Evolutionary conservation across 2,888 invertebrate species (phyloP).

Genomic region (Microctonus brassicae): DNA sequence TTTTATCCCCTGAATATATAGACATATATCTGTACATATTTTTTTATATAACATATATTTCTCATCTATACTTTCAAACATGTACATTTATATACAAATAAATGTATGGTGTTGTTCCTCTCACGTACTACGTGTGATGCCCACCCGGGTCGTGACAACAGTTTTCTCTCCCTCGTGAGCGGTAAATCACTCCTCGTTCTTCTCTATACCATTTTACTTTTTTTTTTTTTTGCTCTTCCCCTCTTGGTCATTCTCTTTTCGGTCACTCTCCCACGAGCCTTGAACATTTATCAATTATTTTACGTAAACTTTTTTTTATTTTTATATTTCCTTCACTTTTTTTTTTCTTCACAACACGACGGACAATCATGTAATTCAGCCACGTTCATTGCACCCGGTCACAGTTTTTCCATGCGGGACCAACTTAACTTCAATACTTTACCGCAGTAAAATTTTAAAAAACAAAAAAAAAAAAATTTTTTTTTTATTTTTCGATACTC

Average conservation of each 20-base stretch:
- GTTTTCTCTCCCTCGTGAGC: conserved; percentile 58
- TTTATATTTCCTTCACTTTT: too few relatives aligned
- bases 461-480: background rate
- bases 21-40: conserved; percentile 32
- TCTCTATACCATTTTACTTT: conserved; percentile 15
- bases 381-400: conserved; percentile 46
- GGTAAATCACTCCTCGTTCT: conserved; percentile 55
- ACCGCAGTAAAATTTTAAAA: background rate
- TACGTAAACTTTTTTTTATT: conserved; percentile 59
- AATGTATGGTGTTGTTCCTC: conserved; percentile 26
- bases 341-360: conserved; percentile 54
- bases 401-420: conserved; percentile 19
- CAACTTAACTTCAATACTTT: background rate
- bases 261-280: conserved; percentile 43
- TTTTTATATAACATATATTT: conserved; percentile 15
- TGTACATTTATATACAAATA: conserved; percentile 25
- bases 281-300: conserved; percentile 64
- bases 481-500: too few relatives aligned
- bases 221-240: conserved; percentile 16
- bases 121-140: conserved; percentile 29
- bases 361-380: conserved; percentile 59
- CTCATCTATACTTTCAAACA: conserved; percentile 1
- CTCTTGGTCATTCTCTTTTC: background rate
- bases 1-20: conserved; percentile 42
- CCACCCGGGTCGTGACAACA: conserved; percentile 56